Percentiles rank a stretch among this genome's conserved stretches.
Evolutionary conservation across 2,113 vertebrate genomes (phyloP).

Genomic region (Antigone vipio): DNA sequence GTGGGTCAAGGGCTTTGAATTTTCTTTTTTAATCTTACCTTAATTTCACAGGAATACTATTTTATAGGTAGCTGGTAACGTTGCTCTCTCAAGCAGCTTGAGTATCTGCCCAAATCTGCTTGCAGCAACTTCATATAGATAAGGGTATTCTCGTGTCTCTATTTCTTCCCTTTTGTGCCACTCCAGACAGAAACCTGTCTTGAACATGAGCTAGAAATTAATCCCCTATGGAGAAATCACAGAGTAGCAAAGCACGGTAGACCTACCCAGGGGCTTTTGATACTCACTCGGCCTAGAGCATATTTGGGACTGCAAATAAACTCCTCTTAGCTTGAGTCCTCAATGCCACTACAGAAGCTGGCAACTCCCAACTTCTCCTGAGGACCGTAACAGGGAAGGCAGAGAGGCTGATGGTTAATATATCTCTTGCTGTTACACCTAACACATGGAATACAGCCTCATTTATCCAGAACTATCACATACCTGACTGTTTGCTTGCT

Average conservation of each 20-base stretch:
- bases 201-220: neutral
- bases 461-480: neutral
- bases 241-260: neutral
- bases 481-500: neutral
- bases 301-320: neutral
- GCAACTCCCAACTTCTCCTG: neutral
- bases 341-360: neutral
- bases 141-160: neutral
- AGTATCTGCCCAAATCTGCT: neutral
- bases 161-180: neutral
- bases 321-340: neutral
- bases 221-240: neutral
- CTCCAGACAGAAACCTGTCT: neutral
- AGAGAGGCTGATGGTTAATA: neutral
- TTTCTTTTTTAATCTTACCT: neutral
- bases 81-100: neutral
- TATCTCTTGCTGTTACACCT: neutral
- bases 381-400: neutral
- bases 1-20: neutral
- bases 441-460: neutral
- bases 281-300: neutral
- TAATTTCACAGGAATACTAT: neutral
- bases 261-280: neutral
- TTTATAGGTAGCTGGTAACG: neutral
- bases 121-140: neutral